A percentile compares a stretch with the other conserved stretches of the same genome.
phyloP scores from a whole-genome alignment of 2,888 invertebrate genomes.

The Tanaodytes sp. region DNA sequence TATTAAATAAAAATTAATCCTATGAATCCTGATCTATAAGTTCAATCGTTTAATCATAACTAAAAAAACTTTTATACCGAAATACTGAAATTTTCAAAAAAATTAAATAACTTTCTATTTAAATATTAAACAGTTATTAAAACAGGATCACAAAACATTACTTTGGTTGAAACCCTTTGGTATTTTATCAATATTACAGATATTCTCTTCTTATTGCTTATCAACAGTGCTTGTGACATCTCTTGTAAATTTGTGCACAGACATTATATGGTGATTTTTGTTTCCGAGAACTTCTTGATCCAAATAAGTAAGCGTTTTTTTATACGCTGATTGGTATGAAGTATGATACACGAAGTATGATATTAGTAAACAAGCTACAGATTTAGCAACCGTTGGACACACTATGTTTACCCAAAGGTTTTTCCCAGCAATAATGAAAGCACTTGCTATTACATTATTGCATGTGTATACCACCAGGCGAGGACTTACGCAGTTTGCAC shows the following conservation, averaged over 20 bases:
- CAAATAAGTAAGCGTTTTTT: slow-evolving; percentile 16
- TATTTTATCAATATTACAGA: neutral
- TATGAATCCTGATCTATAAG: too few species aligned
- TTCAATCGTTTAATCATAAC: too few species aligned
- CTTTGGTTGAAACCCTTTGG: neutral
- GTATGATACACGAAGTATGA: slow-evolving; percentile 18
- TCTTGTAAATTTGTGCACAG: slow-evolving; percentile 20
- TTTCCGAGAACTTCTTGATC: slow-evolving; percentile 19
- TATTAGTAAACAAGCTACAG: neutral
- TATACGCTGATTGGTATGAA: slow-evolving; percentile 19
- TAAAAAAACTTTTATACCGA: too few species aligned
- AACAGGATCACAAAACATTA: too few species aligned
- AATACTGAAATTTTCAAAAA: too few species aligned
- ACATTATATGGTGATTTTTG: slow-evolving; percentile 6
- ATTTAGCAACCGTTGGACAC: slow-evolving; percentile 12
- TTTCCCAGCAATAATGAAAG: slow-evolving; percentile 16
- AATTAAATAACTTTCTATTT: too few species aligned
- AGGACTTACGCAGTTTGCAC: slow-evolving; percentile 6
- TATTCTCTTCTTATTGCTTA: neutral
- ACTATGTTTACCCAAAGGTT: slow-evolving; percentile 6
- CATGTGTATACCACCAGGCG: slow-evolving; percentile 13
- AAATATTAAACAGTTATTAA: too few species aligned
- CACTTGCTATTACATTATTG: neutral
- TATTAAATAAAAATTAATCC: too few species aligned
- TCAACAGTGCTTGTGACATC: slow-evolving; percentile 3